Percentiles rank a stretch among this genome's conserved stretches.
phyloP scores from a whole-genome alignment of 2,797 vertebrate species.

The Galagoides demidoff region DNA sequence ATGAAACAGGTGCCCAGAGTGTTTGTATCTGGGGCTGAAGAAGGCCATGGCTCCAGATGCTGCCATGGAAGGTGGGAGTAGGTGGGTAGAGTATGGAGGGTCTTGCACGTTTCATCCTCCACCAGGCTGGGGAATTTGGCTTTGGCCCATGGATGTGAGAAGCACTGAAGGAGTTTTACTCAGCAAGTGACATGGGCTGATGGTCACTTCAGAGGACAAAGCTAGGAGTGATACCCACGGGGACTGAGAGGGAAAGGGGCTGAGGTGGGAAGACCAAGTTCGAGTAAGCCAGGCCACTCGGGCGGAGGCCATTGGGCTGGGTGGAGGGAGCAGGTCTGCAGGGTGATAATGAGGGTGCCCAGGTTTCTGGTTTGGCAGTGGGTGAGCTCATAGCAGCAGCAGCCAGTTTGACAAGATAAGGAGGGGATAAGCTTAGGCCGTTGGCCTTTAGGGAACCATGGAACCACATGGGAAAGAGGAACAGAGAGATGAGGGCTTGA shows the following conservation, averaged over 20 bases:
- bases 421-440: not conserved
- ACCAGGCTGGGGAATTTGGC: not conserved
- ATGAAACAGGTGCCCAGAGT: not conserved
- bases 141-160: not conserved
- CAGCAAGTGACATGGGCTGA: not conserved
- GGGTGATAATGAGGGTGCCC: too few relatives aligned
- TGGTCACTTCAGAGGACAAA: not conserved
- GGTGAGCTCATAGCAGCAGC: not conserved
- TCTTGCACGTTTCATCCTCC: not conserved
- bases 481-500: not conserved
- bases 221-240: not conserved
- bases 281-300: not conserved
- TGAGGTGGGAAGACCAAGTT: not conserved
- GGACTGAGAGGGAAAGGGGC: not conserved
- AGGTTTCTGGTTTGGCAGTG: not conserved
- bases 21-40: not conserved
- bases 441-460: not conserved
- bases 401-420: not conserved
- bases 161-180: not conserved
- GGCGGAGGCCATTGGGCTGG: fast-evolving
- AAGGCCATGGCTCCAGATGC: not conserved
- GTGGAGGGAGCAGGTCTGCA: not conserved
- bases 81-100: not conserved
- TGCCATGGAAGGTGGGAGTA: fast-evolving
- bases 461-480: not conserved